Percentiles rank a stretch among this genome's conserved stretches.
Conservation (phyloP, 2,113 vertebrate genomes). For the rabbit (Oryctolagus cuniculus) region DNA sequence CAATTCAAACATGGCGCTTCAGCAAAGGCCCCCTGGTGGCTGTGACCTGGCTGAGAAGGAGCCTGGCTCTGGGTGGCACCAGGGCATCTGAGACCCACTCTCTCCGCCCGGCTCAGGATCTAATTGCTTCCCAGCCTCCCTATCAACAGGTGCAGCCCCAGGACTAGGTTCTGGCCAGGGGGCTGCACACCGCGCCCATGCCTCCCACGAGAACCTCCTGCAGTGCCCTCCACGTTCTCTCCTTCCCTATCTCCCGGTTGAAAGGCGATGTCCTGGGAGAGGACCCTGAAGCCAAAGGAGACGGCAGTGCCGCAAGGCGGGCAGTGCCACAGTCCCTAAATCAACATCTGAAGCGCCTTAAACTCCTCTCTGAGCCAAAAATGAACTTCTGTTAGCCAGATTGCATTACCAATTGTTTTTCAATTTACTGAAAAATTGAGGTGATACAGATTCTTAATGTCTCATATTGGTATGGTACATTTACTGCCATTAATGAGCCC, state of each 20-base stretch:
- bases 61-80: not conserved
- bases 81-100: not conserved
- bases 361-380: not conserved
- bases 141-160: not conserved
- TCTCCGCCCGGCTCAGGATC: accelerated
- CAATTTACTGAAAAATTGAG: not conserved
- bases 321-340: not conserved
- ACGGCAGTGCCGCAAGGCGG: not conserved
- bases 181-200: not conserved
- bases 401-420: not conserved
- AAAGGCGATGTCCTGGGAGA: not conserved
- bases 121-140: conserved; percentile 45
- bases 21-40: not conserved
- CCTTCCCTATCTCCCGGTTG: not conserved
- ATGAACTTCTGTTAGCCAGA: not conserved
- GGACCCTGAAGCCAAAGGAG: not conserved
- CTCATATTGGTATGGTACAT: not conserved
- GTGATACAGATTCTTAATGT: not conserved
- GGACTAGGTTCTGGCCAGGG: not conserved
- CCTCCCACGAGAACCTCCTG: not conserved
- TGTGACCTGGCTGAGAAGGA: not conserved
- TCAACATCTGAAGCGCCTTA: not conserved
- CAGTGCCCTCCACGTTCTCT: not conserved
- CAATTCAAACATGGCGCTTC: not conserved
- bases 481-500: not conserved